Conservation (phyloP, 2,113 vertebrate genomes). For the Oryctolagus cuniculus region DNA sequence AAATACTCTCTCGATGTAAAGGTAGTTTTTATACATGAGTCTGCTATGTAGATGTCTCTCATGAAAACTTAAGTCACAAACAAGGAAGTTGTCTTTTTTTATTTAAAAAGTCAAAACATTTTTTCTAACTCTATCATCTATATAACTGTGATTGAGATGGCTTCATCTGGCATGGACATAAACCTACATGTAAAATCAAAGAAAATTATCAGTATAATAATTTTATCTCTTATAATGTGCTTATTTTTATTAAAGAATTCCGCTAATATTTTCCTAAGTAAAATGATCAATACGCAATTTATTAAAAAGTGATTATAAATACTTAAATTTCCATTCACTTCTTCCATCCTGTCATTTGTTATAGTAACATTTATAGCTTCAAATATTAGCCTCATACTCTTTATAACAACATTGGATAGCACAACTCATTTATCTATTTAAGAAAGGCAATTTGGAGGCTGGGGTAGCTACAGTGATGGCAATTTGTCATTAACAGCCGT, state of each 20-base stretch:
- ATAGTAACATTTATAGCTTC: slow-evolving; percentile 85
- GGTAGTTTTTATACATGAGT: neutral
- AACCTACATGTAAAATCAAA: slow-evolving; percentile 39
- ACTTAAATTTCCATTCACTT: slow-evolving; percentile 84
- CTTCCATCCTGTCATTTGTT: slow-evolving; percentile 83
- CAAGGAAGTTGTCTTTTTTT: neutral
- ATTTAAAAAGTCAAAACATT: slow-evolving; percentile 41
- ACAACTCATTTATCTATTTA: slow-evolving; percentile 83
- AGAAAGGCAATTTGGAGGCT: slow-evolving; percentile 79
- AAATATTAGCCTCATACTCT: slow-evolving; percentile 84
- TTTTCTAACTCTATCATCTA: neutral
- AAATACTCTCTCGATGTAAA: neutral
- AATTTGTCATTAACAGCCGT: slow-evolving; percentile 86
- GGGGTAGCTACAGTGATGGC: slow-evolving; percentile 30
- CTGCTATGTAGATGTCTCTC: neutral
- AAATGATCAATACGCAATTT: slow-evolving; percentile 77
- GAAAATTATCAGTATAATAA: slow-evolving; percentile 64
- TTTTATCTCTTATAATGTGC: slow-evolving; percentile 67
- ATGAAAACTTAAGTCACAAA: slow-evolving; percentile 11
- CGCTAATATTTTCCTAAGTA: slow-evolving; percentile 81
- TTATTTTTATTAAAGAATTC: slow-evolving; percentile 73
- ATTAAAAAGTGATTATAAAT: slow-evolving; percentile 85
- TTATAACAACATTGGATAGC: slow-evolving; percentile 70
- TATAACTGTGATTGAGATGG: neutral
- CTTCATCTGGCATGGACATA: neutral